Percentiles rank a stretch among this genome's conserved stretches.
phyloP scores from a whole-genome alignment of 2,888 invertebrate species.

The Troides helena region DNA sequence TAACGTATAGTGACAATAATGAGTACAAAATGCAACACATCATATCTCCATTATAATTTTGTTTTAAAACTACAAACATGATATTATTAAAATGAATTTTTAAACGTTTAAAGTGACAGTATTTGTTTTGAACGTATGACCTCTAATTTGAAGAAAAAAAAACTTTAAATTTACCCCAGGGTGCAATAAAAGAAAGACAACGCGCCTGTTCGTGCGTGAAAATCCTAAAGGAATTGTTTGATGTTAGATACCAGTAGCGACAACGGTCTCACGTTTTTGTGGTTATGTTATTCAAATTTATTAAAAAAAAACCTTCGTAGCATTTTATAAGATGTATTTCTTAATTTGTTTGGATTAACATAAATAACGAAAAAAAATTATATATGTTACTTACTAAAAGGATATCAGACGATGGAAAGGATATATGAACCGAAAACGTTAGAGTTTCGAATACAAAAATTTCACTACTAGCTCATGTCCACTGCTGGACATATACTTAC shows the following conservation, averaged over 20 bases:
- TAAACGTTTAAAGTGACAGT: not conserved
- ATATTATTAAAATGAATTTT: not conserved
- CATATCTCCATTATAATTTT: not conserved
- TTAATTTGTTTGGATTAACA: too few species aligned
- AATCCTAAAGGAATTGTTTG: constrained; percentile 26
- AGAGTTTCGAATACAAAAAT: too few species aligned
- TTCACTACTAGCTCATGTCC: too few species aligned
- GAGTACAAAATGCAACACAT: not conserved
- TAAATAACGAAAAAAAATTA: too few species aligned
- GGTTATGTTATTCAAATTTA: constrained; percentile 4
- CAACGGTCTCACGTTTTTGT: constrained; percentile 2
- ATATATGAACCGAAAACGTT: too few species aligned
- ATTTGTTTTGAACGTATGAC: not conserved
- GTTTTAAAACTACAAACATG: not conserved
- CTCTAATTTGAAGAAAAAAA: constrained; percentile 4
- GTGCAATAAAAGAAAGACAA: constrained; percentile 18
- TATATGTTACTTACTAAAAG: too few species aligned
- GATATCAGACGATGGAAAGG: too few species aligned
- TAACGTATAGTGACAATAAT: too few species aligned
- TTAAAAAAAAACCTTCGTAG: not conserved
- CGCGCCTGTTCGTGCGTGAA: constrained; percentile 21
- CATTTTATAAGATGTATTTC: not conserved
- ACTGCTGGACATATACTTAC: too few species aligned
- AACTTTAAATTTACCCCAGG: constrained; percentile 9
- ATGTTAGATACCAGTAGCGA: constrained; percentile 7